These are phyloP conservation scores for Apteryx owenii DNA, from an alignment of 2,113 vertebrate genomes.

Conservation along the genomic window DNA sequence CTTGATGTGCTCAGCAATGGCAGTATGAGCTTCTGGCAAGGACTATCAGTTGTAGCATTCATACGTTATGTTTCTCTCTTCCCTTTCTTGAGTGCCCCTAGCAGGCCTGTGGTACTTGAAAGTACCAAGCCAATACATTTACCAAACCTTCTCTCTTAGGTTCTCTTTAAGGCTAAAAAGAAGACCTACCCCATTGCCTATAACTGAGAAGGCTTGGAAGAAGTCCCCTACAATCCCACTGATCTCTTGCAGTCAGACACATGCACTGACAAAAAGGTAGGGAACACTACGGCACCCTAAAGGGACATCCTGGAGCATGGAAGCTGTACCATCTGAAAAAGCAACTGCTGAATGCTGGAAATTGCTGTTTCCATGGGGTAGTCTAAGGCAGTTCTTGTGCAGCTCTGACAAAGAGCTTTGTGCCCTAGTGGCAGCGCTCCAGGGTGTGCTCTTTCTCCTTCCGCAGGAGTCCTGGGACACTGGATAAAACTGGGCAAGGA, in stretches of 20 bases:
- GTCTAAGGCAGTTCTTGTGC: not conserved
- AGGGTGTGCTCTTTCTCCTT: not conserved
- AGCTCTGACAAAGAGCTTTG: not conserved
- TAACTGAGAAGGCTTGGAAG: not conserved
- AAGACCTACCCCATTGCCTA: not conserved
- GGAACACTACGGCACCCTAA: not conserved
- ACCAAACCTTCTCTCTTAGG: not conserved
- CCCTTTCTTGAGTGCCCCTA: not conserved
- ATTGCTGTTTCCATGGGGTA: not conserved
- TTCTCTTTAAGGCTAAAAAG: not conserved
- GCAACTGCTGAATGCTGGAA: not conserved
- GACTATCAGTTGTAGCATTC: not conserved
- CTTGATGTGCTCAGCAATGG: not conserved
- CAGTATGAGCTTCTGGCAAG: slow-evolving; percentile 24
- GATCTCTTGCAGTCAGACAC: not conserved
- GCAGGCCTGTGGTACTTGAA: not conserved
- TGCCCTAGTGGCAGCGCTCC: not conserved
- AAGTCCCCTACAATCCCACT: not conserved
- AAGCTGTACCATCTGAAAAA: not conserved
- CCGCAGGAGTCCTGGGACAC: not conserved
- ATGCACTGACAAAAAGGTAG: not conserved
- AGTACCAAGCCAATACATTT: not conserved
- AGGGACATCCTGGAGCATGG: not conserved
- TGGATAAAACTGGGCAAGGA: not conserved
- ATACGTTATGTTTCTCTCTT: not conserved